Percentiles rank a stretch among this genome's conserved stretches.
These are phyloP conservation scores for Sander vitreus DNA, from an alignment of 2,113 vertebrate species.

Conservation along the genomic window DNA sequence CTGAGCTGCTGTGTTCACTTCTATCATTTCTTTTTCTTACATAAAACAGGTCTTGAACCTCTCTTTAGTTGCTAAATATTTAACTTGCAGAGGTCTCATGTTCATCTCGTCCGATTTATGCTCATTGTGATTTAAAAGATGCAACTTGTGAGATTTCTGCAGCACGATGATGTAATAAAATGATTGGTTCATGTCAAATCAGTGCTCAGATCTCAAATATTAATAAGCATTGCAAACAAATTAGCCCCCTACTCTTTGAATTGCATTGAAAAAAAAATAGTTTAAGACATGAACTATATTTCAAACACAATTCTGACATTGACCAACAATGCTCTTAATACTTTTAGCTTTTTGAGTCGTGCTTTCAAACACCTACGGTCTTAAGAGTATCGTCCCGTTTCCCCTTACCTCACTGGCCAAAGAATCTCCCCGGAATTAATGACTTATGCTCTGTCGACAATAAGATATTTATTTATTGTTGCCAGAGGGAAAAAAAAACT, in stretches of 20 bases:
- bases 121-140: not conserved
- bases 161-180: not conserved
- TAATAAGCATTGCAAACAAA: not conserved
- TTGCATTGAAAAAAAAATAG: not conserved
- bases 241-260: not conserved
- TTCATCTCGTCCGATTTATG: not conserved
- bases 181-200: not conserved
- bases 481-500: not conserved
- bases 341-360: not conserved
- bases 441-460: not conserved
- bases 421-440: constrained; percentile 31
- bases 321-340: not conserved
- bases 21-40: constrained; percentile 77
- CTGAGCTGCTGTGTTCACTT: not conserved
- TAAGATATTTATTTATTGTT: constrained; percentile 31
- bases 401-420: constrained; percentile 32
- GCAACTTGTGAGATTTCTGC: not conserved
- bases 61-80: not conserved
- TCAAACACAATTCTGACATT: not conserved
- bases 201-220: not conserved
- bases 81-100: not conserved
- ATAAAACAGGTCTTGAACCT: not conserved
- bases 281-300: not conserved
- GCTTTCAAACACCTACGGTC: constrained; percentile 11
- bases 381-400: constrained; percentile 1